Conservation (phyloP, 2,113 vertebrate genomes). For the Rhineura floridana region DNA sequence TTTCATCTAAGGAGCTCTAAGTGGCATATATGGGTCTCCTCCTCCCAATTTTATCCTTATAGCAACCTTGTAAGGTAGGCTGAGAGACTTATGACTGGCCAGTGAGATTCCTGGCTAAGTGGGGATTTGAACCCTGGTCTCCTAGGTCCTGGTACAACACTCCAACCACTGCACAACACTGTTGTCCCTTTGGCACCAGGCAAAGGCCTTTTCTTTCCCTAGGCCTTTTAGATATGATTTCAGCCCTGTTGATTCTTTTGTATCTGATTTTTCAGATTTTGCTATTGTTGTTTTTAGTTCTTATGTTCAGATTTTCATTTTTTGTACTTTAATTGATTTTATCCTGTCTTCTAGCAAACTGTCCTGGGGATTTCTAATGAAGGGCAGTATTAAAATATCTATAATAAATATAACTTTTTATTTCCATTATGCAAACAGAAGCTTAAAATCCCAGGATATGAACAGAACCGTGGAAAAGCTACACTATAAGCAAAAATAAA, state of each 20-base stretch:
- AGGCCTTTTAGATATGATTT: not conserved
- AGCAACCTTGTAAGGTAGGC: too few relatives aligned
- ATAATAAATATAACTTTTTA: not conserved
- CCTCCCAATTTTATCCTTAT: too few relatives aligned
- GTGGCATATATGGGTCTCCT: too few relatives aligned
- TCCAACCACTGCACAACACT: not conserved
- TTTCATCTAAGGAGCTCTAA: too few relatives aligned
- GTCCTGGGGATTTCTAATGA: not conserved
- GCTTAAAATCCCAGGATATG: not conserved
- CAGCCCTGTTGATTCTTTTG: not conserved
- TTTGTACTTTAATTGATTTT: not conserved
- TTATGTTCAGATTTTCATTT: not conserved
- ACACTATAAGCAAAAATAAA: not conserved
- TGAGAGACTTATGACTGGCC: too few relatives aligned
- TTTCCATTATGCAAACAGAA: not conserved
- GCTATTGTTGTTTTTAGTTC: not conserved
- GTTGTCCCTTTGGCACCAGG: not conserved
- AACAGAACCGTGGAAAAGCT: not conserved
- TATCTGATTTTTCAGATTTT: not conserved
- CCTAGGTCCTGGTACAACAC: too few relatives aligned
- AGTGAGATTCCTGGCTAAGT: too few relatives aligned
- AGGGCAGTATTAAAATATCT: not conserved
- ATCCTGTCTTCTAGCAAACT: not conserved
- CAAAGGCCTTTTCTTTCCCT: not conserved
- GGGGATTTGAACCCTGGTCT: too few relatives aligned